A percentile compares a stretch with the other conserved stretches of the same genome.
These are phyloP conservation scores for Ctenodactylus gundi DNA, from an alignment of 2,113 vertebrate genomes.

Conservation along the genomic window DNA sequence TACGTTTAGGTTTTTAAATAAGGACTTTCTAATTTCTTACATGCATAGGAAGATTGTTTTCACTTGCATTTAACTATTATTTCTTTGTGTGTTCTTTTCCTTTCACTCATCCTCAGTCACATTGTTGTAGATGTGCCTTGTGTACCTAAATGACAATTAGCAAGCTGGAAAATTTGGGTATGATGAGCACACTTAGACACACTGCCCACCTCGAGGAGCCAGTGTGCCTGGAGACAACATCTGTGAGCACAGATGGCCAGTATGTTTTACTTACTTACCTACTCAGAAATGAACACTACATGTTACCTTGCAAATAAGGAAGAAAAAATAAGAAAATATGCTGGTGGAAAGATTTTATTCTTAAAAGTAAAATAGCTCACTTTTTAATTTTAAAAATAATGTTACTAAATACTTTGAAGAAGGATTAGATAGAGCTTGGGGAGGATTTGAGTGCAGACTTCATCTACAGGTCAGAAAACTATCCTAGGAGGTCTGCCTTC, in stretches of 20 bases:
- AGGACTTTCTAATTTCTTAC: background rate
- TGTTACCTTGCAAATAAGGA: background rate
- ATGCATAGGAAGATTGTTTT: background rate
- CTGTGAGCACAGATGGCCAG: accelerated
- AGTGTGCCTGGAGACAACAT: background rate
- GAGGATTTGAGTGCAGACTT: background rate
- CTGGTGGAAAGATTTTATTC: background rate
- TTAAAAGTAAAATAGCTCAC: background rate
- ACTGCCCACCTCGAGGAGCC: background rate
- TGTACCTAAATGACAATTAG: background rate
- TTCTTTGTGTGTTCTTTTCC: background rate
- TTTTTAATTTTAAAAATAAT: background rate
- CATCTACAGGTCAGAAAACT: background rate
- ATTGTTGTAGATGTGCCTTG: background rate
- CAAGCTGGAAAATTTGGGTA: background rate
- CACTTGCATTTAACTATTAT: background rate
- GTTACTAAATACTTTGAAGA: background rate
- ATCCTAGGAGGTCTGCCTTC: background rate
- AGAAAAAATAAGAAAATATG: background rate
- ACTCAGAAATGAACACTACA: background rate
- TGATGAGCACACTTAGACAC: background rate
- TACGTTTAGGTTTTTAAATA: background rate
- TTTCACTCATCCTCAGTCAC: background rate
- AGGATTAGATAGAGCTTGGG: background rate
- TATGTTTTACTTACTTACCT: no score